Evolutionary conservation across 2,888 invertebrate genomes (phyloP), one percentile per base, ranked within the genome.

Genomic region (Oxyscelio sp.): DNA sequence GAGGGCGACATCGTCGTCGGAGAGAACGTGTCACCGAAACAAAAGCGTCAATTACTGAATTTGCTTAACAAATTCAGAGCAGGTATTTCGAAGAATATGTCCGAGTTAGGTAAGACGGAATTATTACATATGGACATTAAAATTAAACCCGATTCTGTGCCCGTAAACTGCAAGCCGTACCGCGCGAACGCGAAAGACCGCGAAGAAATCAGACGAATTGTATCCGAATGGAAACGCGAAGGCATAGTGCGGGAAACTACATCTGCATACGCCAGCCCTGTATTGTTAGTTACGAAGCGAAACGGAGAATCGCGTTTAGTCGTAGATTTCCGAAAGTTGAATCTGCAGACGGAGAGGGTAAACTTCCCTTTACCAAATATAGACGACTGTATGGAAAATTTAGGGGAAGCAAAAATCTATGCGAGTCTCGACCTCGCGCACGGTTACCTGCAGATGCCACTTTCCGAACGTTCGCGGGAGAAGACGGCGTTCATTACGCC

Each of bases 401-500:
- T 68, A 11, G 8, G 21, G 17, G 68, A 34, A 1, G 54, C 68
- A 0, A 74, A 65, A 8, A 6, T 83, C 2, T 83, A 79, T 15
- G 68, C 68, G 0, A 52, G 24, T 0, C 11, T 85, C 0, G 78
- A 83, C 24, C 13, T 85, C 0, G 85, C 82, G 0, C 75, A 85
- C 11, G 83, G 86, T 1, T 87, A 85, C 43, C 24, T 88, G 19
- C 87, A 87, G 19, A 34, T n/a, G 19, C 65, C 65, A 2, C 31
- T 87, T 0, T 24, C 52, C 15, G 68, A 78, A 1, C 43, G 81
- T 31, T 87, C 82, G 13, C 80, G 74, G 0, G 24, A 15, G n/a
- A 86, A 58, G 56, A 88, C 79, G 3, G 85, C 85, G n/a, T 89
- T 82, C 21, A 87, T 90, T 1, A 89, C 88, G 8, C 89, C 89